Evolutionary conservation across 2,797 vertebrate genomes (phyloP).

Genomic region (Melanotaenia boesemani): DNA sequence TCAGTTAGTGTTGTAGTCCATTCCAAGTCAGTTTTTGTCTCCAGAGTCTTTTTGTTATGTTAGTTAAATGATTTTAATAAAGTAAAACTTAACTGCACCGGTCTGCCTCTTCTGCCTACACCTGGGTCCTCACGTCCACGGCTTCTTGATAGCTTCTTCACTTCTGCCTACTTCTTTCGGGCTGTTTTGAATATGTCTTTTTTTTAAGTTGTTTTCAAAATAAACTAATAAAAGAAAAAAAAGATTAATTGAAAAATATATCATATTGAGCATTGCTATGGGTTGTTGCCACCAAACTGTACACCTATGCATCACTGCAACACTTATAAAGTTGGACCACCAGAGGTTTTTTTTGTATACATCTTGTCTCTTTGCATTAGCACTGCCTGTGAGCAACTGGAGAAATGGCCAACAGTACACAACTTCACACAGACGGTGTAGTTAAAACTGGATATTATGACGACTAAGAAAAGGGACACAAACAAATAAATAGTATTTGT

Average conservation of each 20-base stretch:
- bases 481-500: slow-evolving; percentile 6
- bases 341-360: not conserved
- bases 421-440: not conserved
- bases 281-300: not conserved
- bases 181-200: no score
- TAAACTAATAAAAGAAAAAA: no score
- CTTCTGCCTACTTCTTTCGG: not conserved
- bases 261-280: not conserved
- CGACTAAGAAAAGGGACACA: not conserved
- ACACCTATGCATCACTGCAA: not conserved
- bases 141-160: no score
- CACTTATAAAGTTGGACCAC: not conserved
- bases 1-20: no score
- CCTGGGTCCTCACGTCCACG: no score
- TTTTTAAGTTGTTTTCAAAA: no score
- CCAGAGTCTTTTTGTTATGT: no score
- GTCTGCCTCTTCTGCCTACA: no score
- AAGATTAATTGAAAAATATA: not conserved
- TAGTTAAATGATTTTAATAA: no score
- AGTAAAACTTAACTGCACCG: no score
- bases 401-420: not conserved
- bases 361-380: not conserved
- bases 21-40: no score
- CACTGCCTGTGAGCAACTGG: not conserved
- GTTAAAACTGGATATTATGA: not conserved